Base-by-base conservation (phyloP, 2,797 vertebrate genomes). In the Hypotaenidia philippensis region DNA sequence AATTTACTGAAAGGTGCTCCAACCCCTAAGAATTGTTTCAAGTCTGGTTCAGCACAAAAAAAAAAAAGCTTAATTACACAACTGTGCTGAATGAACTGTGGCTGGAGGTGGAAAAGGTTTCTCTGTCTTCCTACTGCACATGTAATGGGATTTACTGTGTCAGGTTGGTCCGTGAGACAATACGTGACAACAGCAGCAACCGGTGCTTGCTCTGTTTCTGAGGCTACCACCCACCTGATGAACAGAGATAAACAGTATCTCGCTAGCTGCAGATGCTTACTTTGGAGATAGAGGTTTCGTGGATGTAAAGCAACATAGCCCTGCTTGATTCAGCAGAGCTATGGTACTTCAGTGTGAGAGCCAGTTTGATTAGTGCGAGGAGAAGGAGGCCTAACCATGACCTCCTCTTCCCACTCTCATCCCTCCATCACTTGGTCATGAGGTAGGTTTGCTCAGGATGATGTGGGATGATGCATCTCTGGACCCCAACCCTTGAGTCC, bases 381-480 rank as follows among this genome's bases (percentile, higher is more conserved):
- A 79, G 18, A 8, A 85, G 14, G 6, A 56, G 26, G 38, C 9
- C 25, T 41, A 38, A 26, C 13, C 64, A 36, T 1, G 1, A 13
- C 68, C 27, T 91, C 13, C 31, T 68, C 57, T 93, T 83, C 29
- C 72, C 9, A 7, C 25, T 81, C 9, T 80, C 13, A 14, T 70
- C 16, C 9, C n/a, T 93, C 31, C 36, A 31, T 40, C 60, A 36
- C 15, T 50, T 83, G 15, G 38, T 64, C 6, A 1, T 19, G 21
- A 18, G 19, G 34, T 4, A 52, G 25, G 4, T 85, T 81, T 93
- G 3, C 17, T 78, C 12, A 36, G 50, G 50, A 14, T 49, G 32
- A 29, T 1, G 0, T 49, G 26, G 36, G 18, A 55, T 1, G 0
- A 13, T 40, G n/a, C 15, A n/a, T 10, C 6, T 40, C 65, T 40